Base-by-base conservation (phyloP, 2,797 vertebrate species). In the Babyrousa celebensis region DNA sequence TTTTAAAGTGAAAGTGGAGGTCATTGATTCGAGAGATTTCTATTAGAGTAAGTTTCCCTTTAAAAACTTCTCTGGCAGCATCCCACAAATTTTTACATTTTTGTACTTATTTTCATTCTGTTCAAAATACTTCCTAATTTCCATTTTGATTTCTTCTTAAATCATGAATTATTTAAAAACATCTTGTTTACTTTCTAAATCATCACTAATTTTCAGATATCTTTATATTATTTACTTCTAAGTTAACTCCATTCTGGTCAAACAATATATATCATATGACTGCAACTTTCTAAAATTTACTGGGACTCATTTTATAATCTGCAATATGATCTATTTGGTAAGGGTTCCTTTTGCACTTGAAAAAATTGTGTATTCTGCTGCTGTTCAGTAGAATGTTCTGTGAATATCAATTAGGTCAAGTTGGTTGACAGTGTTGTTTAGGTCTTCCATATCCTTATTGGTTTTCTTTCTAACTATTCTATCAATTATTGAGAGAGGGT, bases 151-250 rank as follows among this genome's bases (percentile, higher is more conserved):
- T 79, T 88, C 27, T 84, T 92, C 86, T 77, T 56, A 23, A 71
- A 12, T 65, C 17, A 48, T 25, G 52, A 5, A 36, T 89, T 92
- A 80, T 79, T 74, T 60, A 40, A 20, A 85, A 89, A 85, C 18
- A 8, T 25, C 63, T 70, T 84, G 43, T 40, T 84, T 84, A 20
- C 21, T 67, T 74, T n/a, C 5, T 6, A 85, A 72, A 67, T 67
- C 25, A 48, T 20, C 40, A n/a, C 43, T 88, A 70, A 40, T 32
- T 62, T 78, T 83, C 23, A 85, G 11, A 25, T 29, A 62, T 65
- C 15, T 89, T 85, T 65, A 18, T 95, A n/a, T 12, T 72, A 60
- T 79, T 43, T 80, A 75, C 32, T 85, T 96, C 48, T 72, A 85
- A 93, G 23, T 89, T 79, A 89, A 67, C 85, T 72, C 43, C 36